A percentile compares a stretch with the other conserved stretches of the same genome.
Conservation (phyloP, 1,140 invertebrate species). For the Caligus rogercresseyi region DNA sequence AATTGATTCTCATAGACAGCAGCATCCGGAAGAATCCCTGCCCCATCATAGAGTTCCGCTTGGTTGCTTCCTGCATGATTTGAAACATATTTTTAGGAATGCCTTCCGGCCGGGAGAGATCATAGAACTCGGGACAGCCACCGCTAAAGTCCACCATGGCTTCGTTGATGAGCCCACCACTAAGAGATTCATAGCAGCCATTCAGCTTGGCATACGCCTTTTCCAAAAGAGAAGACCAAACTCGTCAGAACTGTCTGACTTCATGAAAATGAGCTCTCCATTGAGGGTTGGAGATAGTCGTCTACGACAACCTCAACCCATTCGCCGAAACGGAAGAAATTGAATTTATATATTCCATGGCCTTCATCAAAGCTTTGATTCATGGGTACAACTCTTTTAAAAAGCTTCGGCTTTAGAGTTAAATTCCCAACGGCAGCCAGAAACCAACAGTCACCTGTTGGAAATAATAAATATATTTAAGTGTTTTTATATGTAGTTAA, state of each 20-base stretch:
- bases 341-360: background rate
- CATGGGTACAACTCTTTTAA: constrained; percentile 7
- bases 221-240: constrained; percentile 5
- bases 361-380: background rate
- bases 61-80: background rate
- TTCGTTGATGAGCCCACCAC: background rate
- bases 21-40: background rate
- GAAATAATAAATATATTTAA: background rate
- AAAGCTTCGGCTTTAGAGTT: background rate
- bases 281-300: background rate
- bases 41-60: background rate
- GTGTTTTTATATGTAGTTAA: too few relatives aligned
- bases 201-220: constrained; percentile 6
- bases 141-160: constrained; percentile 2
- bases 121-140: background rate
- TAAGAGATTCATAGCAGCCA: background rate
- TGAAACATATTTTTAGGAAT: background rate
- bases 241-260: background rate
- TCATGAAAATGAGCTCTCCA: background rate
- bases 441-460: background rate
- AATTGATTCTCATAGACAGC: background rate
- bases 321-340: background rate
- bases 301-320: constrained; percentile 6
- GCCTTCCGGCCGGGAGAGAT: background rate
- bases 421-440: background rate